Evolutionary conservation across 2,888 invertebrate genomes (phyloP).

Genomic region (Tenodera sinensis): DNA sequence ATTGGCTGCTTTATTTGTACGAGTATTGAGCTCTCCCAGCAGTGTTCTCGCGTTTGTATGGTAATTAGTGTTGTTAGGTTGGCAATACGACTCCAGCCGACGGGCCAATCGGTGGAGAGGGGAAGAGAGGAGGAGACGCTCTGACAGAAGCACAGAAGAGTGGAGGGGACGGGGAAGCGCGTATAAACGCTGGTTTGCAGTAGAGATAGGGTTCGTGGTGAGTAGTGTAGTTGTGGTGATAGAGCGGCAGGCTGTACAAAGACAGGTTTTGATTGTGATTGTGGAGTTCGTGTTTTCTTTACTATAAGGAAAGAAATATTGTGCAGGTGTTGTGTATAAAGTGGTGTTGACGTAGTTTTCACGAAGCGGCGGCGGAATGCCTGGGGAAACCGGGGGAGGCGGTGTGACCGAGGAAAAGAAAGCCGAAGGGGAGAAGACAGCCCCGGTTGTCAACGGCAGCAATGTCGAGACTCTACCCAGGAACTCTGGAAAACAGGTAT

Average conservation of each 20-base stretch:
- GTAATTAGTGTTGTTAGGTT: background rate
- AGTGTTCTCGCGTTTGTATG: background rate
- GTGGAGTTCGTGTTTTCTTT: background rate
- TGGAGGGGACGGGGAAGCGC: background rate
- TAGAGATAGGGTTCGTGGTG: background rate
- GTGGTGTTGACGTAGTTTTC: background rate
- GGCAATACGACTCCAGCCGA: background rate
- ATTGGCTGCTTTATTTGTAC: too few relatives aligned
- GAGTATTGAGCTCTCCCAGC: too few relatives aligned
- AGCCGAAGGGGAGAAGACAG: constrained; percentile 35
- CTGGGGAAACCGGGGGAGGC: constrained; percentile 9
- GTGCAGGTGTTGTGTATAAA: background rate
- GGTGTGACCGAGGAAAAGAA: background rate
- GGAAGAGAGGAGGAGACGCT: background rate
- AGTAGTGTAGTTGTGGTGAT: background rate
- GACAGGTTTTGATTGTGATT: background rate
- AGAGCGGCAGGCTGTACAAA: too few relatives aligned
- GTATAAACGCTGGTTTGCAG: background rate
- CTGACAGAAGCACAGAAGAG: too few relatives aligned
- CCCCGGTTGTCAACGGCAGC: constrained; percentile 57
- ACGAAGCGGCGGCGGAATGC: background rate
- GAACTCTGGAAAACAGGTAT: constrained; percentile 53
- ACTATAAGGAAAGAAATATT: background rate
- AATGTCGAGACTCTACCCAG: constrained; percentile 58
- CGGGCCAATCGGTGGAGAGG: too few relatives aligned